phyloP scores from a whole-genome alignment of 2,113 vertebrate species.

The Gyps fulvus region DNA sequence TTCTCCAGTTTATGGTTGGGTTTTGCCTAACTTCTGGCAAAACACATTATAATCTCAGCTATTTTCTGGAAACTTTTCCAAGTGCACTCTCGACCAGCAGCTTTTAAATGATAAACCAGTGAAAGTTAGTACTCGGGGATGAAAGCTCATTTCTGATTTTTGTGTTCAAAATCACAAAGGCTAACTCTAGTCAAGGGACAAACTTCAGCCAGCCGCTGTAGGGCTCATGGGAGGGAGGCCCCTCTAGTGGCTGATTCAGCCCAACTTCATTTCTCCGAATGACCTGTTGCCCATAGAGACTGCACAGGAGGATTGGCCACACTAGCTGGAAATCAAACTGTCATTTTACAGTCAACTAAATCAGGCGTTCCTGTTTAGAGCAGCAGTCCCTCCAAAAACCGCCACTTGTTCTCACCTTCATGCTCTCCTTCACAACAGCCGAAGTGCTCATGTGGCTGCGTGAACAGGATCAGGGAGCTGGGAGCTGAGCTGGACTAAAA shows the following conservation, averaged over 20 bases:
- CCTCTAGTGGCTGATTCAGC: neutral
- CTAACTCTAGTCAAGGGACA: neutral
- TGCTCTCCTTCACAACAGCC: neutral
- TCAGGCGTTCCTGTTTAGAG: neutral
- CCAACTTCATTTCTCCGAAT: neutral
- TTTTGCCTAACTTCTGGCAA: neutral
- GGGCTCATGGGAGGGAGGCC: neutral
- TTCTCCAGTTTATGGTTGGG: neutral
- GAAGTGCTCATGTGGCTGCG: neutral
- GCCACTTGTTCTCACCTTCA: neutral
- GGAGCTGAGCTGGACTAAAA: neutral
- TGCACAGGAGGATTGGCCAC: neutral
- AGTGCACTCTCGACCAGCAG: neutral
- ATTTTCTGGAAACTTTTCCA: neutral
- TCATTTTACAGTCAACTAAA: neutral
- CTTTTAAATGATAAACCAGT: neutral
- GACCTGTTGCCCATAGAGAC: neutral
- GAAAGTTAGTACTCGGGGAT: neutral
- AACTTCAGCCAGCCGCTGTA: rapidly evolving
- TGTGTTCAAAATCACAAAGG: neutral
- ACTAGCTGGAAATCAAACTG: neutral
- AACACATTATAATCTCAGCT: neutral
- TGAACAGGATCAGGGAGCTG: neutral
- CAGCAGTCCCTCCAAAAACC: neutral
- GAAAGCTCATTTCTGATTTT: neutral